These are phyloP conservation scores for Tinamus guttatus DNA, from an alignment of 2,113 vertebrate genomes.

Conservation along the genomic window DNA sequence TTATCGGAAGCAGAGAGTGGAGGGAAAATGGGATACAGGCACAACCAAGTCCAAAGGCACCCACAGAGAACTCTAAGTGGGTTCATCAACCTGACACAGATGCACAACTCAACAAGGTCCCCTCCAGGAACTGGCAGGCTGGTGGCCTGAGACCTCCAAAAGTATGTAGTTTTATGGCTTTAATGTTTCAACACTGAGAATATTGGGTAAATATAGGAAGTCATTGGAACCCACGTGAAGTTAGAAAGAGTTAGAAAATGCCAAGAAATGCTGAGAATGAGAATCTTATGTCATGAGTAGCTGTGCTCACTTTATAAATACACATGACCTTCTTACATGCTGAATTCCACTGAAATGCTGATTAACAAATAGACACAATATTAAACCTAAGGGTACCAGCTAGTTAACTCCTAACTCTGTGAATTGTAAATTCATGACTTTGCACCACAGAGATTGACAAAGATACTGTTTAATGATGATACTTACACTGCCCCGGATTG, in stretches of 20 bases:
- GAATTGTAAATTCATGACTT: background rate
- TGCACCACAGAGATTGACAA: background rate
- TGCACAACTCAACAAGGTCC: background rate
- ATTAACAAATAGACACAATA: background rate
- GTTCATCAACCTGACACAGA: background rate
- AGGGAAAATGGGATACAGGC: background rate
- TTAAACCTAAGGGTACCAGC: background rate
- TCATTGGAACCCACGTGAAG: background rate
- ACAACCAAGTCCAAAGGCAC: background rate
- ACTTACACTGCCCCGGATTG: slow-evolving; percentile 22
- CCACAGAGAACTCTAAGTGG: background rate
- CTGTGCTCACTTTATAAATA: background rate
- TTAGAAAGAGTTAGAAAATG: background rate
- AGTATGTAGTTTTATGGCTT: background rate
- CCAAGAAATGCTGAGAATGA: background rate
- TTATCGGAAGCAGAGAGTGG: background rate
- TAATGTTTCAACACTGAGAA: background rate
- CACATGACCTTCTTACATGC: background rate
- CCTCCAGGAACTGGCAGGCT: too few species aligned
- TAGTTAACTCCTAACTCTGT: background rate
- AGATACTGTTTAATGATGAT: slow-evolving; percentile 49
- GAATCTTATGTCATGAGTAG: background rate
- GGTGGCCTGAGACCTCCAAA: background rate
- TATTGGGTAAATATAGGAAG: background rate
- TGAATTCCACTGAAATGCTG: background rate